Evolutionary conservation across 2,888 invertebrate species (phyloP).

Genomic region (Incurvaria masculella): DNA sequence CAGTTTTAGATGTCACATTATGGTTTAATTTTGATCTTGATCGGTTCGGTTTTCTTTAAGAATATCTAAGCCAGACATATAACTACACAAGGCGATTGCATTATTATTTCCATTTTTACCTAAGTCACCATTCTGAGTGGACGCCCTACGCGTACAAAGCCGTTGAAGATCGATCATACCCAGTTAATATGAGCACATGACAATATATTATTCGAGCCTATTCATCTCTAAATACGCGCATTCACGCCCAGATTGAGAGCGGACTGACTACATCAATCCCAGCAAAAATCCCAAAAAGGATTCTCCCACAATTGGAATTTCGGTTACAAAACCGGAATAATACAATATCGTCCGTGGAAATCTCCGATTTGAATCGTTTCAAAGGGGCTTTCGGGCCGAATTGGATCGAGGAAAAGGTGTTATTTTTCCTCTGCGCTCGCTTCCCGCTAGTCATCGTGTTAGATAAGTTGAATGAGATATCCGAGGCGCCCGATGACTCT

Average conservation of each 20-base stretch:
- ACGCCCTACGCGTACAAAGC: too few species aligned
- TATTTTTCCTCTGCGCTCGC: slow-evolving; percentile 24
- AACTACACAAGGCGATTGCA: too few species aligned
- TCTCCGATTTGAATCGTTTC: slow-evolving; percentile 54
- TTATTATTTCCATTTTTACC: too few species aligned
- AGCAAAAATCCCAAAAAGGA: slow-evolving; percentile 47
- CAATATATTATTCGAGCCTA: slow-evolving; percentile 53
- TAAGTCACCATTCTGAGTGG: too few species aligned
- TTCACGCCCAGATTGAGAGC: slow-evolving; percentile 27
- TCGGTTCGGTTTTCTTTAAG: too few species aligned
- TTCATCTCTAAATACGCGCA: slow-evolving; percentile 29
- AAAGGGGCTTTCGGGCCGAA: slow-evolving; percentile 43
- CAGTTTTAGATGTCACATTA: too few species aligned
- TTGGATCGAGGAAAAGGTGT: slow-evolving; percentile 35
- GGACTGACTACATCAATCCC: slow-evolving; percentile 38
- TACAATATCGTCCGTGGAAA: slow-evolving; percentile 51
- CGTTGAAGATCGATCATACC: not conserved
- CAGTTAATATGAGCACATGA: slow-evolving; percentile 53
- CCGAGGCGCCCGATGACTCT: slow-evolving; percentile 8
- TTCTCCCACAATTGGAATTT: slow-evolving; percentile 53
- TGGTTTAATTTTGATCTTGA: too few species aligned
- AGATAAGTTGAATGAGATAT: slow-evolving; percentile 21
- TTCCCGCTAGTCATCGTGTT: slow-evolving; percentile 32
- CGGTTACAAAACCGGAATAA: slow-evolving; percentile 55
- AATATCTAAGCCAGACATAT: too few species aligned